phyloP scores from a whole-genome alignment of 2,797 vertebrate genomes.

The Cyprinella venusta region DNA sequence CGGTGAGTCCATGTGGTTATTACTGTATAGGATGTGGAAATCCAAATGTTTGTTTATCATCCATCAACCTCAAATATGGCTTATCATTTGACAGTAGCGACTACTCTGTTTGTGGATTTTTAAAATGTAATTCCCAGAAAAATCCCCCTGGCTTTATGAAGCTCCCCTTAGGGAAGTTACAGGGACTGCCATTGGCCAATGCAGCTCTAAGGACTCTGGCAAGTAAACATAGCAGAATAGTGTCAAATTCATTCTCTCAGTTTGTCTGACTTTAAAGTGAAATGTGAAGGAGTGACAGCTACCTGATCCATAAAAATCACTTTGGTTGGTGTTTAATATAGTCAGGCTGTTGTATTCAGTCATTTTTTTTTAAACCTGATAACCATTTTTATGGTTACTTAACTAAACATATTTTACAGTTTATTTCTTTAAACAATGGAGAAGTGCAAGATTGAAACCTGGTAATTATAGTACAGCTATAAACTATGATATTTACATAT shows the following conservation, averaged over 20 bases:
- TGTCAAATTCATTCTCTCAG: constrained; percentile 3
- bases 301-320: not conserved
- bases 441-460: not conserved
- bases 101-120: not conserved
- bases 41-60: too few species aligned
- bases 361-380: not conserved
- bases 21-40: too few species aligned
- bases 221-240: constrained; percentile 23
- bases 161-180: constrained; percentile 11
- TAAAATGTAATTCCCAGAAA: not conserved
- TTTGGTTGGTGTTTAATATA: not conserved
- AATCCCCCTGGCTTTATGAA: constrained; percentile 12
- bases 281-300: not conserved
- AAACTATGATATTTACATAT: not conserved
- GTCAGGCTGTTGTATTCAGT: not conserved
- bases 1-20: too few species aligned
- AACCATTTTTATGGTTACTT: not conserved
- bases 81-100: not conserved
- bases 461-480: not conserved
- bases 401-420: not conserved
- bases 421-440: not conserved
- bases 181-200: not conserved
- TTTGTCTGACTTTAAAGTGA: constrained; percentile 16
- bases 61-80: not conserved
- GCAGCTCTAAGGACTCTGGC: not conserved